A percentile compares a stretch with the other conserved stretches of the same genome.
These are phyloP conservation scores for Catostylus mosaicus DNA, from an alignment of 30 jellyfish, hydroid and myxozoan genomes.

Conservation along the genomic window DNA sequence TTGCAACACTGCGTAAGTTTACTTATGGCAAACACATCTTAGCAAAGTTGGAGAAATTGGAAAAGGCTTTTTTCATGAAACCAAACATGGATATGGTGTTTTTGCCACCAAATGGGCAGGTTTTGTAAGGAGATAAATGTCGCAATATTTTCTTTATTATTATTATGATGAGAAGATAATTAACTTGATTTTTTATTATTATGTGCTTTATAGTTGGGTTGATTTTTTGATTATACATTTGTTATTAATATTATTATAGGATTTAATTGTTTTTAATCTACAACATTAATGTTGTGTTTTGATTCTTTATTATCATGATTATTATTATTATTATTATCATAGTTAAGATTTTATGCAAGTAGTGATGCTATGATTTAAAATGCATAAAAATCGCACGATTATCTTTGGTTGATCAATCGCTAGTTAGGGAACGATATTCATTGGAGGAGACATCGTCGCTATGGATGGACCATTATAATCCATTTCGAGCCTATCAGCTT, in stretches of 20 bases:
- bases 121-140: slow-evolving; percentile 21
- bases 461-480: too few species aligned
- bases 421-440: too few species aligned
- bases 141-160: background rate
- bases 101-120: slow-evolving; percentile 85
- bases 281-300: slow-evolving; percentile 6
- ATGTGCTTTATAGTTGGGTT: slow-evolving; percentile 6
- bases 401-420: too few species aligned
- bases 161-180: background rate
- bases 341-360: too few species aligned
- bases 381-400: too few species aligned
- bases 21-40: slow-evolving; percentile 98
- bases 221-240: slow-evolving; percentile 1
- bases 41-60: slow-evolving; percentile 95
- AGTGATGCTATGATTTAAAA: too few species aligned
- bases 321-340: too few species aligned
- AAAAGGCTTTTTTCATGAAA: slow-evolving; percentile 87
- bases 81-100: slow-evolving; percentile 91
- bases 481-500: too few species aligned
- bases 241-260: background rate
- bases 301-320: background rate
- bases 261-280: background rate
- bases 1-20: slow-evolving; percentile 88
- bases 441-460: too few species aligned
- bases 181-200: background rate